Evolutionary conservation across 2,797 vertebrate species (phyloP).

Genomic region (Crax fasciolata): DNA sequence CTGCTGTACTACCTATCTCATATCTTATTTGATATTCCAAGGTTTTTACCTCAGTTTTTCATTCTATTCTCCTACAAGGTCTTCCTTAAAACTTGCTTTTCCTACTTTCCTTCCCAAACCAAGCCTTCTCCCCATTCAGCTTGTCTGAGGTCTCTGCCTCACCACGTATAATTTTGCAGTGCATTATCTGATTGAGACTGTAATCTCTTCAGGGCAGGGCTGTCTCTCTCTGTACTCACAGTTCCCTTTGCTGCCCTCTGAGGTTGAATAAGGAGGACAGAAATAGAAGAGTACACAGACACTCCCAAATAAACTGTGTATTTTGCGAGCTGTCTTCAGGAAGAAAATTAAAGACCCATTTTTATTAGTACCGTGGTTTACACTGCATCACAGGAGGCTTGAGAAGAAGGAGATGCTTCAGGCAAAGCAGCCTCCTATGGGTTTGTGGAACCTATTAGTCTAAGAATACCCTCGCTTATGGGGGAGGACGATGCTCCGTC

Average conservation of each 20-base stretch:
- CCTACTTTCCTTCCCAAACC: background rate
- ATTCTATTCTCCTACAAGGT: background rate
- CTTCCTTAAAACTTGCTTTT: background rate
- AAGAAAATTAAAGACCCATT: conserved; percentile 33
- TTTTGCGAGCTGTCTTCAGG: conserved; percentile 6
- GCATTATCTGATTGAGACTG: conserved; percentile 33
- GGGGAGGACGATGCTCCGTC: background rate
- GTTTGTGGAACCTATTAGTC: conserved; percentile 4
- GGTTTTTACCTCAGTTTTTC: background rate
- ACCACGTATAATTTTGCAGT: conserved; percentile 27
- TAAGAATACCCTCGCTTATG: background rate
- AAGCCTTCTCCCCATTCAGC: background rate
- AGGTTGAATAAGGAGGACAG: conserved; percentile 12
- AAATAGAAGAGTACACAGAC: conserved; percentile 31
- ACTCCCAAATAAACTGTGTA: conserved; percentile 30
- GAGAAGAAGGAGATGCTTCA: conserved; percentile 25
- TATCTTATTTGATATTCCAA: background rate
- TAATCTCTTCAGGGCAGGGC: conserved; percentile 54
- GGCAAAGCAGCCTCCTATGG: conserved; percentile 12
- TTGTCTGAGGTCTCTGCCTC: conserved; percentile 1
- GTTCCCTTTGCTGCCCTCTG: background rate
- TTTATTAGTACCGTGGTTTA: background rate
- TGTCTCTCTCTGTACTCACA: background rate
- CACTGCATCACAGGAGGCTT: background rate
- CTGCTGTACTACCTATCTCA: background rate